phyloP scores from a whole-genome alignment of 2,113 vertebrate species.

The Heterotis niloticus region DNA sequence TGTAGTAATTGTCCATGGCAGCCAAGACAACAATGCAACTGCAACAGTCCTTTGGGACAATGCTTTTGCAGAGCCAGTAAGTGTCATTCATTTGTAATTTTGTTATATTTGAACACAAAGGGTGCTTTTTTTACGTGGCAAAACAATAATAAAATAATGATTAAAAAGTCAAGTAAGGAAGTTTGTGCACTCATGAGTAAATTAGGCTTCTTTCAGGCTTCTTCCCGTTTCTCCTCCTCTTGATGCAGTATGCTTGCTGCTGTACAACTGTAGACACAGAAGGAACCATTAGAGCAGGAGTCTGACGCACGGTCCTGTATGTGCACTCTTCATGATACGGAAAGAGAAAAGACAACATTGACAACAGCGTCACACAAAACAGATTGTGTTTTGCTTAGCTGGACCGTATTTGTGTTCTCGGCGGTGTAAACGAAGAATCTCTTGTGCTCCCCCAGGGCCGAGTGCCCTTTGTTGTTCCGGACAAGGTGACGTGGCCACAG shows the following conservation, averaged over 20 bases:
- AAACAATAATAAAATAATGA: not conserved
- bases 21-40: constrained; percentile 96
- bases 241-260: not conserved
- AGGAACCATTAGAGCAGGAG: not conserved
- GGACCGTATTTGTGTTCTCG: not conserved
- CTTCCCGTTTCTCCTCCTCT: not conserved
- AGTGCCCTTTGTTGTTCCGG: constrained; percentile 87
- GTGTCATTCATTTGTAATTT: constrained; percentile 33
- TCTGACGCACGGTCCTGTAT: not conserved
- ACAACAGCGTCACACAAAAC: too few relatives aligned
- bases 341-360: not conserved
- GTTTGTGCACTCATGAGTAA: too few relatives aligned
- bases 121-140: not conserved
- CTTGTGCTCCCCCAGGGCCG: constrained; percentile 66
- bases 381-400: not conserved
- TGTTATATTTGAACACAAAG: too few relatives aligned
- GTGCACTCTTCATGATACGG: not conserved
- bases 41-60: constrained; percentile 98
- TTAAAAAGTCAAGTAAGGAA: too few relatives aligned
- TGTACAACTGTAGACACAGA: not conserved
- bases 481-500: constrained; percentile 90
- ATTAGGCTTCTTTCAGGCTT: not conserved
- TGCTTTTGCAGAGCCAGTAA: constrained; percentile 88
- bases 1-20: constrained; percentile 94
- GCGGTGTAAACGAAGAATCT: constrained; percentile 8